A percentile compares a stretch with the other conserved stretches of the same genome.
These are phyloP conservation scores for Hirtodrosophila duncani DNA, from an alignment of 2,888 invertebrate species.

Conservation along the genomic window DNA sequence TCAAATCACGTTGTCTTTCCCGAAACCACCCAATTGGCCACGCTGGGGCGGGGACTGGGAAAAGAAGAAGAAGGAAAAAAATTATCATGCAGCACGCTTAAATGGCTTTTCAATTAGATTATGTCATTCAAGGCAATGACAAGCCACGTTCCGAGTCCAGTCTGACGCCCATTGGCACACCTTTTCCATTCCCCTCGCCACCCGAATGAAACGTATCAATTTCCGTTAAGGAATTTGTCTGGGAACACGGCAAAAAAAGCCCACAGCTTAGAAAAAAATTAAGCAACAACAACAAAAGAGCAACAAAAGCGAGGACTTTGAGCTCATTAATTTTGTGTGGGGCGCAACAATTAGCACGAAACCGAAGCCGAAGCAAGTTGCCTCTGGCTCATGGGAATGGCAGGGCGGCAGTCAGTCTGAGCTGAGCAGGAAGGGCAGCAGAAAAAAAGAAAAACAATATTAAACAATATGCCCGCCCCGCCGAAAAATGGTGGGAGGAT, in stretches of 20 bases:
- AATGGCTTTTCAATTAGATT: conserved; percentile 73
- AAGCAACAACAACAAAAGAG: conserved; percentile 24
- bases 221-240: conserved; percentile 63
- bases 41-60: not conserved
- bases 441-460: conserved; percentile 50
- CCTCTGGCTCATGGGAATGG: not conserved
- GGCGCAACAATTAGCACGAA: conserved; percentile 72
- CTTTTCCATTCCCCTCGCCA: not conserved
- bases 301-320: conserved; percentile 61
- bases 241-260: conserved; percentile 5
- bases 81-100: conserved; percentile 71
- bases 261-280: too few relatives aligned
- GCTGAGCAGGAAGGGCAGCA: not conserved
- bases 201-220: conserved; percentile 59
- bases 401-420: not conserved
- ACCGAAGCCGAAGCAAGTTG: conserved; percentile 41
- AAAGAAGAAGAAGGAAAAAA: conserved; percentile 32
- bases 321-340: conserved; percentile 70
- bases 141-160: conserved; percentile 27
- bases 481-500: too few relatives aligned
- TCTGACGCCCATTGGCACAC: conserved; percentile 6
- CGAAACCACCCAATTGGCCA: conserved; percentile 10
- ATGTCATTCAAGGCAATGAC: conserved; percentile 65
- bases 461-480: conserved; percentile 58
- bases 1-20: conserved; percentile 59